Base-by-base conservation (phyloP, 2,888 invertebrate genomes). In the Agrotis puta region DNA sequence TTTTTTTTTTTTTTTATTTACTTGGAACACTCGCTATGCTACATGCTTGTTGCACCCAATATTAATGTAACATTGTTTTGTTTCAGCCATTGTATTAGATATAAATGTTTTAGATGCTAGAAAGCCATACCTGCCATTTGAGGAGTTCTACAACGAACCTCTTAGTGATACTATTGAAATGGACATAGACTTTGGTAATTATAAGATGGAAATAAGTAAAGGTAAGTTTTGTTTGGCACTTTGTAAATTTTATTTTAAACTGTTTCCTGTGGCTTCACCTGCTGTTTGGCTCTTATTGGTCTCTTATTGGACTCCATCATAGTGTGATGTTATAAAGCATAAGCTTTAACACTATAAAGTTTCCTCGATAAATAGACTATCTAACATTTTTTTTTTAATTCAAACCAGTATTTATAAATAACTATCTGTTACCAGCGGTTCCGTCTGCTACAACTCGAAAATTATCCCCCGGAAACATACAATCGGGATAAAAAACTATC, bases 101-200 rank as follows among this genome's bases (percentile, higher is more conserved):
- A 96, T 98, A 82, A 97, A 97, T 88, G 97, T 98, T 27, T 93
- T 98, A 88, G 98, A 99, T 90, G 98, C 98, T 90, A 97, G 98
- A 62, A 97, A 97, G 89, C 99, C 99, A 50, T 97, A 97, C 87
- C 97, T 99, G 90, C 97, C 98, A 70, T 98, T 98, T 89, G 97
- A 98, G 79, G 99, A 99, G 88, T 99, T 99, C 95, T 98, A 99
- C 94, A 99, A 99, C 92, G 99, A 99, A 92, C 98, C 98, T 1
- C 96, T 99, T 62, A 99, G 99, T 94, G 99, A 99, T 92, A 97
- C 97, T 70, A 97, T 99, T 78, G 98, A 99, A 96, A 99, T 99
- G 98, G 98, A 99, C 92, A 97, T 98, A 89, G 99, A 99, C 94
- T 99, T 98, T 95, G 98, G 98, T 62, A 98, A 98, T 92, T 99